Evolutionary conservation across 2,888 invertebrate species (phyloP), one percentile per base, ranked within the genome.

Genomic region (Nysson spinosus): DNA sequence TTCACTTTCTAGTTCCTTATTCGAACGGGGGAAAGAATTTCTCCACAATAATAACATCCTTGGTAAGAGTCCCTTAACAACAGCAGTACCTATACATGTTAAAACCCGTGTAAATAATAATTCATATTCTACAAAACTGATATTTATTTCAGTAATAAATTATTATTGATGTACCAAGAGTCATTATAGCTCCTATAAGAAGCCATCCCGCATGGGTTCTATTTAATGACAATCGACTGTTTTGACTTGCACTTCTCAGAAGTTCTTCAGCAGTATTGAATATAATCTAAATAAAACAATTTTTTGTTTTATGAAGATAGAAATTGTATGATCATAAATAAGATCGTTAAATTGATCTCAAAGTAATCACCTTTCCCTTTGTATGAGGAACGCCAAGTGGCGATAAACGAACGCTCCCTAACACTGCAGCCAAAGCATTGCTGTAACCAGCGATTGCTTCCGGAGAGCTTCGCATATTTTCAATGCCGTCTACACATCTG

Each of bases 191-290:
- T 26, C 98, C 98, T 76, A 99, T 96, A 34, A 99, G 90, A 40
- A 98, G 90, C 99, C 99, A 99, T 20, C 99, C 99, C 26, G 98
- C 98, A 85, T 97, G 97, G 0, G 98, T 98, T 81, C 98, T 91
- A 76, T 97, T 96, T 65, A 98, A 90, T 0, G 98, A 98, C 54
- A 99, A 90, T 46, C 98, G 91, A 86, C 97, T 97, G 87, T 97
- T 99, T 88, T 99, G 98, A 80, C 96, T 96, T 0, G 99, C 99
- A 65, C 98, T 97, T 67, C 98, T 91, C 40, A 99, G 88, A 75
- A 99, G 88, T 85, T 99, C 99, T 88, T 99, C 99, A 0, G 98
- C 99, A 4, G 97, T 95, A 84, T 96, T 96, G 88, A 99, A 99
- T 28, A 99, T 96, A 64, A 92, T 90, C 90, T 91, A 78, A 12